A percentile compares a stretch with the other conserved stretches of the same genome.
phyloP scores from a whole-genome alignment of 2,113 vertebrate species.

The Corythoichthys intestinalis region DNA sequence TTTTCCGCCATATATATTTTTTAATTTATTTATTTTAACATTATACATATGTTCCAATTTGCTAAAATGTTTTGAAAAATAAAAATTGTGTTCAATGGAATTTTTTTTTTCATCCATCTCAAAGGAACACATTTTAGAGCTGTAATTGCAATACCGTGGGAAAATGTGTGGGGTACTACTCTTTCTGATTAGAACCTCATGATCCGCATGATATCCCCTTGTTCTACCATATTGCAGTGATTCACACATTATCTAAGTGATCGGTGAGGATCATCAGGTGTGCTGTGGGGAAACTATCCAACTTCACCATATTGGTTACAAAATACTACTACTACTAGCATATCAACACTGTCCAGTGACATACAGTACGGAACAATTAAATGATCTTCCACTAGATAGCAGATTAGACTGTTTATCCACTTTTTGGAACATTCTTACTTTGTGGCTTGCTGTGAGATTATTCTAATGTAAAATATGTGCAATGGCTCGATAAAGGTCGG shows the following conservation, averaged over 20 bases:
- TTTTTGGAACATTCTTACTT: background rate
- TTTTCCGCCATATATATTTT: too few relatives aligned
- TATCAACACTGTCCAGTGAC: conserved; percentile 13
- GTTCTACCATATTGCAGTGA: conserved; percentile 5
- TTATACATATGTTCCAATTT: too few relatives aligned
- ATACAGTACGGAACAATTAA: background rate
- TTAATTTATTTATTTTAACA: too few relatives aligned
- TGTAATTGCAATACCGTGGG: background rate
- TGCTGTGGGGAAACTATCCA: conserved; percentile 23
- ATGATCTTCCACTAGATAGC: background rate
- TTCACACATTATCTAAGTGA: background rate
- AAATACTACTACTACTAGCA: background rate
- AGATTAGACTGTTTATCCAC: background rate
- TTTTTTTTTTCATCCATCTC: too few relatives aligned
- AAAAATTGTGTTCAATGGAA: too few relatives aligned
- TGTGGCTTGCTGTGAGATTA: background rate
- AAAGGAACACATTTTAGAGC: too few relatives aligned
- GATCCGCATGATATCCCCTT: conserved; percentile 68
- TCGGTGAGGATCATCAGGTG: background rate
- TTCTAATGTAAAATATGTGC: background rate
- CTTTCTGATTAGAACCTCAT: conserved; percentile 73
- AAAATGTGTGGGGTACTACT: conserved; percentile 39
- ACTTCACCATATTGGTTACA: conserved; percentile 5
- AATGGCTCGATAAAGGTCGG: background rate
- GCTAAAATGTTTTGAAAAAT: too few relatives aligned